These are phyloP conservation scores for Ruditapes philippinarum DNA, from an alignment of 1,140 invertebrate genomes.

Conservation along the genomic window DNA sequence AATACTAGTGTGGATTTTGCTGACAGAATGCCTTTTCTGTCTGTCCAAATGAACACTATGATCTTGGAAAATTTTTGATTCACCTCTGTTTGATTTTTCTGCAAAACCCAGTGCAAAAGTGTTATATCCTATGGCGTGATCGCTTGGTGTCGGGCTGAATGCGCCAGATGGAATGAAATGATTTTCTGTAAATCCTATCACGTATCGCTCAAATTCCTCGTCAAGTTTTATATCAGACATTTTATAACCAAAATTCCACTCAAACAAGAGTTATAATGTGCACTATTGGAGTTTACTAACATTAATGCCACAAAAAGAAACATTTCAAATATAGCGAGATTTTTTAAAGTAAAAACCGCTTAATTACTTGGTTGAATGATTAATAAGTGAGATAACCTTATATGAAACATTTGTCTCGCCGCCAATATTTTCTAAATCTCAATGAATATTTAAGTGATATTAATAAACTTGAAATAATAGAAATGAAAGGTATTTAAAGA, in stretches of 20 bases:
- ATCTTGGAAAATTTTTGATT: conserved; percentile 5
- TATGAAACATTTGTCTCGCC: not conserved
- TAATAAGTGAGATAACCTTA: not conserved
- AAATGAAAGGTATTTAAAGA: not conserved
- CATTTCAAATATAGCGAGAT: not conserved
- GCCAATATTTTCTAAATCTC: not conserved
- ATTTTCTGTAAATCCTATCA: conserved; percentile 64
- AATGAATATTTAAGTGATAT: not conserved
- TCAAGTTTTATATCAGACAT: conserved; percentile 14
- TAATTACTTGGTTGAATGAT: conserved; percentile 20
- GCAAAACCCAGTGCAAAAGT: conserved; percentile 51
- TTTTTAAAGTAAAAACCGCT: not conserved
- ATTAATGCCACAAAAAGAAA: not conserved
- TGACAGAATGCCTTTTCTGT: conserved; percentile 31
- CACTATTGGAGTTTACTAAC: not conserved
- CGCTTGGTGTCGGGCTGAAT: conserved; percentile 49
- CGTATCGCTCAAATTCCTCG: conserved; percentile 30
- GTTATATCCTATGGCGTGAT: conserved; percentile 9
- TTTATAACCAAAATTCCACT: not conserved
- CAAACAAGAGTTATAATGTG: not conserved
- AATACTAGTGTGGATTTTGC: conserved; percentile 49
- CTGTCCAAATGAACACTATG: conserved; percentile 37
- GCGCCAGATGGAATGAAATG: conserved; percentile 9
- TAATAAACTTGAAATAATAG: not conserved
- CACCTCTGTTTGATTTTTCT: conserved; percentile 44